Evolutionary conservation across 2,888 invertebrate genomes (phyloP).

Genomic region (Ormyrus thymus): DNA sequence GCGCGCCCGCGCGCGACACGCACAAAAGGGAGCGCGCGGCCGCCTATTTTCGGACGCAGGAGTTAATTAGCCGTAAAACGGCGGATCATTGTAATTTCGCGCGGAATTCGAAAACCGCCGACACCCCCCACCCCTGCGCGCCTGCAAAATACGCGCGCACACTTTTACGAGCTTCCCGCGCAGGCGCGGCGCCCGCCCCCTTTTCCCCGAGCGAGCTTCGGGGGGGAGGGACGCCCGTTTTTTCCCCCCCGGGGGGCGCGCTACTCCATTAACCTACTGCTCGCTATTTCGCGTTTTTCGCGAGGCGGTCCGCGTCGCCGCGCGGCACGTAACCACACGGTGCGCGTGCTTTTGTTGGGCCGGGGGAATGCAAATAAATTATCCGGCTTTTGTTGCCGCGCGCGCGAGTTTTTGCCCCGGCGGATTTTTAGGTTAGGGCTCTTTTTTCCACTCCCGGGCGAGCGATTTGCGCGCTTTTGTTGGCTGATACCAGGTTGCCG

Average conservation of each 20-base stretch:
- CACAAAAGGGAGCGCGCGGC: neutral
- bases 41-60: conserved; percentile 28
- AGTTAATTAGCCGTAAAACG: conserved; percentile 43
- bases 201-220: no score
- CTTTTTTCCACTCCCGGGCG: no score
- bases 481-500: neutral
- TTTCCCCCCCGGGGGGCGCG: neutral
- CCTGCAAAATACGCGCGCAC: no score
- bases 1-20: neutral
- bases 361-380: conserved; percentile 7
- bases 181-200: neutral
- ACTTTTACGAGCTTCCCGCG: neutral
- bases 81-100: conserved; percentile 29
- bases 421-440: no score
- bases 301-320: neutral
- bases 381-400: no score
- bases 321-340: neutral
- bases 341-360: neutral
- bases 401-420: no score
- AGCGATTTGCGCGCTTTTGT: neutral
- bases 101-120: neutral
- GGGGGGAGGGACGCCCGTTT: neutral
- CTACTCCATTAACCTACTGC: conserved; percentile 41
- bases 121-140: no score
- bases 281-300: conserved; percentile 30